Conservation (phyloP, 2,888 invertebrate species). For the Ramazzottius varieornatus region DNA sequence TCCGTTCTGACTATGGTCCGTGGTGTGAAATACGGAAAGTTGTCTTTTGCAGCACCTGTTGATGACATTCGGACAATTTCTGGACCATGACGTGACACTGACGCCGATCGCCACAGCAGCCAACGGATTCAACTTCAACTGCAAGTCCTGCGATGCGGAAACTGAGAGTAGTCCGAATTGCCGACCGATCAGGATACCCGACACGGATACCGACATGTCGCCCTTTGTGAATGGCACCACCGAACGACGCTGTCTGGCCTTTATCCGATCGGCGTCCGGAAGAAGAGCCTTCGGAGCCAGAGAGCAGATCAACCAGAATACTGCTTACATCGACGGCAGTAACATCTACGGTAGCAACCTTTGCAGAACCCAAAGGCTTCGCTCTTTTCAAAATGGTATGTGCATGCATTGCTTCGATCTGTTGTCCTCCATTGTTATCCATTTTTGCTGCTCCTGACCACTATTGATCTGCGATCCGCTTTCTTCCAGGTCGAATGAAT, state of each 20-base stretch:
- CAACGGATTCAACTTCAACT: background rate
- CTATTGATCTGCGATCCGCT: background rate
- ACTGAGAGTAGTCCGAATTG: background rate
- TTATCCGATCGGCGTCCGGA: background rate
- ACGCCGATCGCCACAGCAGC: background rate
- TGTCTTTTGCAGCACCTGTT: background rate
- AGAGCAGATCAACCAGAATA: constrained; percentile 51
- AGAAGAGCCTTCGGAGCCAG: constrained; percentile 32
- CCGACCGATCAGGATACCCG: background rate
- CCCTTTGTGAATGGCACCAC: background rate
- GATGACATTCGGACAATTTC: background rate
- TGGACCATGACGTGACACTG: background rate
- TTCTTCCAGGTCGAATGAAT: background rate
- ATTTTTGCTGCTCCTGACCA: background rate
- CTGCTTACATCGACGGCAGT: constrained; percentile 57
- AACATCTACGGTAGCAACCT: constrained; percentile 11
- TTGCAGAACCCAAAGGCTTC: background rate
- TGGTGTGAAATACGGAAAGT: background rate
- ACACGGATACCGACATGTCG: background rate
- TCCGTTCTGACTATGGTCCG: background rate
- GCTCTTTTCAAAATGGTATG: background rate
- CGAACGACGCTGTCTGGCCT: background rate
- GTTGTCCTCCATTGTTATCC: background rate
- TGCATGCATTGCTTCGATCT: background rate
- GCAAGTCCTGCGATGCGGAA: background rate